Conservation (phyloP, 2,797 vertebrate genomes). For the Sebastes itinus region DNA sequence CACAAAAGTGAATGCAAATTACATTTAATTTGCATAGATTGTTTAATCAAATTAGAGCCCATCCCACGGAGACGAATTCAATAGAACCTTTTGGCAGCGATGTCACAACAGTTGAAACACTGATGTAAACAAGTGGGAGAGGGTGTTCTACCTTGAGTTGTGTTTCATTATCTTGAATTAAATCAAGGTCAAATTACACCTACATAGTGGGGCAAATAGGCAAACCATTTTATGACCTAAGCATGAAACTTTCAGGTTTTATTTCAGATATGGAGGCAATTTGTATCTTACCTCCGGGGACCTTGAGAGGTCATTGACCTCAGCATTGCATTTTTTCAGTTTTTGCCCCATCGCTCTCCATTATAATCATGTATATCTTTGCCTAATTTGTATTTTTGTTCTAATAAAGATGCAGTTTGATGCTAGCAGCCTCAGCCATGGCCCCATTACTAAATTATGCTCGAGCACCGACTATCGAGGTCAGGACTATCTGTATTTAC, state of each 20-base stretch:
- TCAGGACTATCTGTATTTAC: too few species aligned
- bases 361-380: neutral
- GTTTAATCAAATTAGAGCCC: conserved; percentile 63
- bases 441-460: too few species aligned
- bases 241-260: neutral
- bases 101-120: conserved; percentile 27
- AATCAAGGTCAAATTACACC: neutral
- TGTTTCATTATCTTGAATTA: conserved; percentile 14
- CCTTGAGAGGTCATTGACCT: too few species aligned
- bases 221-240: neutral
- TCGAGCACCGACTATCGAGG: too few species aligned
- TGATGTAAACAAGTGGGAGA: conserved; percentile 47
- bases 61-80: conserved; percentile 49
- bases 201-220: neutral
- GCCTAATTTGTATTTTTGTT: too few species aligned
- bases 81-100: conserved; percentile 27
- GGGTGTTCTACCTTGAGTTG: neutral
- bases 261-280: neutral
- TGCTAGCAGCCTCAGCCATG: too few species aligned
- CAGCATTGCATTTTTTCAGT: neutral
- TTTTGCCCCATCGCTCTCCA: neutral
- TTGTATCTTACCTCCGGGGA: too few species aligned
- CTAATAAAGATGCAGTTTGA: too few species aligned
- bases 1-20: conserved; percentile 60
- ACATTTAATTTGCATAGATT: conserved; percentile 64